Evolutionary conservation across 2,888 invertebrate genomes (phyloP).

Genomic region (Lasioglossum villosulum): DNA sequence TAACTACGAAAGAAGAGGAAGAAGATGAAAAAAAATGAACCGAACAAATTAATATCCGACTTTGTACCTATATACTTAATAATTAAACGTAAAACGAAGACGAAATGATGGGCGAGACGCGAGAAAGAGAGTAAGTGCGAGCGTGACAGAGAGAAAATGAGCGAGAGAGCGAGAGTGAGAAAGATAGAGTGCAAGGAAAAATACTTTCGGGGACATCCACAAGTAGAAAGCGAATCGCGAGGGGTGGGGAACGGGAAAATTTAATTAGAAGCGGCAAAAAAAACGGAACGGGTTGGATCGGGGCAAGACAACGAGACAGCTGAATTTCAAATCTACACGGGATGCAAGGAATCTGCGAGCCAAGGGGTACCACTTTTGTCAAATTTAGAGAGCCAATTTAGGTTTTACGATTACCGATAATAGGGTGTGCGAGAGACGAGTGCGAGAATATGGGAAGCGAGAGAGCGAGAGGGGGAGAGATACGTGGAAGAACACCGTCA

Average conservation of each 20-base stretch:
- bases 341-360: slow-evolving; percentile 60
- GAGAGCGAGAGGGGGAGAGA: neutral
- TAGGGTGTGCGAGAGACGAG: slow-evolving; percentile 52
- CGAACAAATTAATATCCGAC: slow-evolving; percentile 81
- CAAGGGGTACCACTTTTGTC: slow-evolving; percentile 76
- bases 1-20: slow-evolving; percentile 51
- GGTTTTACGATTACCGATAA: slow-evolving; percentile 65
- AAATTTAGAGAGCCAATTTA: slow-evolving; percentile 73
- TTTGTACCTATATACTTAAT: slow-evolving; percentile 82
- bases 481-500: slow-evolving; percentile 28
- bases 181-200: neutral
- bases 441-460: slow-evolving; percentile 6
- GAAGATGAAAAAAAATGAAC: slow-evolving; percentile 24
- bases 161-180: slow-evolving; percentile 19
- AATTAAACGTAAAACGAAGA: slow-evolving; percentile 77
- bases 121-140: slow-evolving; percentile 10
- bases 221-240: slow-evolving; percentile 9
- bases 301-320: neutral
- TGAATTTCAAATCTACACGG: slow-evolving; percentile 37
- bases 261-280: neutral
- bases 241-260: neutral
- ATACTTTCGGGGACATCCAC: slow-evolving; percentile 10
- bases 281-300: neutral
- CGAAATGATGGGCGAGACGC: slow-evolving; percentile 45
- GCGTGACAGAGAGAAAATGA: slow-evolving; percentile 22